Percentiles rank a stretch among this genome's conserved stretches.
Conservation (phyloP, 2,888 invertebrate genomes). For the Pheosia tremula region DNA sequence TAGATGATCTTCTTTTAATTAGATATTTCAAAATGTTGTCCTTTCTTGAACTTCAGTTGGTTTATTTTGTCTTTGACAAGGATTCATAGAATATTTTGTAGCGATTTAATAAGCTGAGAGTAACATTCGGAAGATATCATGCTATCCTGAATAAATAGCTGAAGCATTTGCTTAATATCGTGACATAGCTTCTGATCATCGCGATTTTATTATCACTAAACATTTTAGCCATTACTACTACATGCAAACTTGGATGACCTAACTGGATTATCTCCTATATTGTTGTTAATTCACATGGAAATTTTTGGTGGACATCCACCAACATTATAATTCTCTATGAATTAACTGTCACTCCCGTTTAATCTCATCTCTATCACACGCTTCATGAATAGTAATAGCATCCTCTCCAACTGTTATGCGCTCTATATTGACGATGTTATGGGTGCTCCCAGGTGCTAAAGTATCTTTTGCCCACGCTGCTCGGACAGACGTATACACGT, state of each 20-base stretch:
- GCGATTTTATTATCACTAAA: too few relatives aligned
- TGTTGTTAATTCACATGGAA: too few relatives aligned
- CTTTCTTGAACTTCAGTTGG: constrained; percentile 16
- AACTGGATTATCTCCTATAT: too few relatives aligned
- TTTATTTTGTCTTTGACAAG: constrained; percentile 9
- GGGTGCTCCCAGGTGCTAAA: constrained; percentile 60
- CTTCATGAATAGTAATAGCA: background rate
- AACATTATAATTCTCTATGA: too few relatives aligned
- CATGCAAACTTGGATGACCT: too few relatives aligned
- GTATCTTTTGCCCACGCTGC: constrained; percentile 73
- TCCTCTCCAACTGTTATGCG: background rate
- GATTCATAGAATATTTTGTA: background rate
- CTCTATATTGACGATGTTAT: background rate
- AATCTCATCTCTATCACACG: background rate
- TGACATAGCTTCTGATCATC: too few relatives aligned
- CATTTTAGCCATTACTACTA: too few relatives aligned
- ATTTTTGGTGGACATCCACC: too few relatives aligned
- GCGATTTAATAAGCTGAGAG: too few relatives aligned
- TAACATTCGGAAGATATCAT: too few relatives aligned
- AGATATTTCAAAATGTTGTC: constrained; percentile 7
- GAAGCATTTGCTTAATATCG: background rate
- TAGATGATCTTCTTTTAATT: constrained; percentile 13
- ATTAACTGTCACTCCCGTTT: too few relatives aligned
- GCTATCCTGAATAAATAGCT: too few relatives aligned
- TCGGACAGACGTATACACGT: constrained; percentile 93